Percentiles rank a stretch among this genome's conserved stretches.
Evolutionary conservation across 2,797 vertebrate species (phyloP).

Genomic region (Rhabdophis nuchalis): DNA sequence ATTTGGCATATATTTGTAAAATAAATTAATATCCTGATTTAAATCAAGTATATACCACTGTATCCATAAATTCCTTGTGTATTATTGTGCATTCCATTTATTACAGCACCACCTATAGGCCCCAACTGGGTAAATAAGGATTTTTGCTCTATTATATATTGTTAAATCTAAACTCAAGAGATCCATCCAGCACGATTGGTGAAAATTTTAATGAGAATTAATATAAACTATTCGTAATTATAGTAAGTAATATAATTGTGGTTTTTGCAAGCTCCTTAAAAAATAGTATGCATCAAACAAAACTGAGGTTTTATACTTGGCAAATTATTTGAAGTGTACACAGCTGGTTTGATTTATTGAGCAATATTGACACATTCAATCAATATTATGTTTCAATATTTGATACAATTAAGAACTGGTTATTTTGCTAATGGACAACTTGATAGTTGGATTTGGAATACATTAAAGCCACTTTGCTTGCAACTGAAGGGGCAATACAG

Average conservation of each 20-base stretch:
- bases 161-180: neutral
- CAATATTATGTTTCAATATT: neutral
- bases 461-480: neutral
- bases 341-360: neutral
- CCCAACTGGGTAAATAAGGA: neutral
- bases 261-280: neutral
- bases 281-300: neutral
- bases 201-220: neutral
- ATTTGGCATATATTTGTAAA: neutral
- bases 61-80: neutral
- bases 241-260: neutral
- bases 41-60: neutral
- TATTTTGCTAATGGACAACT: neutral
- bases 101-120: slow-evolving; percentile 21
- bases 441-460: neutral
- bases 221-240: neutral
- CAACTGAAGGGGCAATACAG: neutral
- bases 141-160: neutral
- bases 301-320: neutral
- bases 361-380: neutral
- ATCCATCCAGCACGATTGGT: neutral
- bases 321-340: neutral
- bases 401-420: neutral
- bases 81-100: neutral
- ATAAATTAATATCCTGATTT: neutral